A percentile compares a stretch with the other conserved stretches of the same genome.
Evolutionary conservation across 2,113 vertebrate genomes (phyloP).

Genomic region (human (Homo sapiens)): GRCh38 chr2:152429001-152429500

Average conservation of each 20-base stretch:
- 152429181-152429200: too few relatives aligned
- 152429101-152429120: too few relatives aligned
- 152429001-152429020: too few relatives aligned
- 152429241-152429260: background rate
- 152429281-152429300: background rate
- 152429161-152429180: too few relatives aligned
- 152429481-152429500: background rate
- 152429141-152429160: too few relatives aligned
- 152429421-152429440: background rate
- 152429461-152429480: background rate
- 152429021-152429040: too few relatives aligned
- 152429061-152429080: too few relatives aligned
- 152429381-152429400: slow-evolving; percentile 46
- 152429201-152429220: too few relatives aligned
- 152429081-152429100: too few relatives aligned
- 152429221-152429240: background rate
- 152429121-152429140: too few relatives aligned
- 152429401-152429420: slow-evolving; percentile 43
- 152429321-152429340: background rate
- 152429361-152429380: slow-evolving; percentile 8
- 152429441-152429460: background rate
- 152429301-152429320: background rate
- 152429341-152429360: background rate
- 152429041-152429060: too few relatives aligned
- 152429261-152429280: background rate